phyloP scores from a whole-genome alignment of 2,797 vertebrate genomes.

The Clarias laeviceps region DNA sequence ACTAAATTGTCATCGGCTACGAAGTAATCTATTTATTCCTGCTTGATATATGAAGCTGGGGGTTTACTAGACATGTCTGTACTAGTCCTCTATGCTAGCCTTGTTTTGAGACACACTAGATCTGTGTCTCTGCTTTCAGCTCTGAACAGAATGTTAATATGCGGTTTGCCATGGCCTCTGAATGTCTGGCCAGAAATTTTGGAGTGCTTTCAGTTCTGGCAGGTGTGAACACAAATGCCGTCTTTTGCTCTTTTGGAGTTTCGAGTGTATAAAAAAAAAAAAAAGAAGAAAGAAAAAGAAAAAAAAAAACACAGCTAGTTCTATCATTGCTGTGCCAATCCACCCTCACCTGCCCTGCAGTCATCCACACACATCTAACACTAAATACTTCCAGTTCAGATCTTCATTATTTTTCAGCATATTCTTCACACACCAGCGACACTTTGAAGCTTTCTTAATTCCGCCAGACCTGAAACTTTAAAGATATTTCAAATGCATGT shows the following conservation, averaged over 20 bases:
- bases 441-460: not conserved
- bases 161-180: constrained; percentile 59
- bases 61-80: constrained; percentile 10
- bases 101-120: constrained; percentile 51
- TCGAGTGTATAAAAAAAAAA: not conserved
- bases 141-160: constrained; percentile 71
- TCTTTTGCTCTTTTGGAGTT: constrained; percentile 26
- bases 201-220: constrained; percentile 70
- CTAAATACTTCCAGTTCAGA: constrained; percentile 2
- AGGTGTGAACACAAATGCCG: constrained; percentile 65
- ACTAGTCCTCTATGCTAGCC: constrained; percentile 52
- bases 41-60: not conserved
- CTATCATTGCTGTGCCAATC: not conserved
- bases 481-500: not conserved
- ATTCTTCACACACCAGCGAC: not conserved
- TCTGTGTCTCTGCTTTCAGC: constrained; percentile 41
- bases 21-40: not conserved
- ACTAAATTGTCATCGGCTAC: not conserved
- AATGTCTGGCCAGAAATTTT: constrained; percentile 58
- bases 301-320: constrained; percentile 3
- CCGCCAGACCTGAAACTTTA: not conserved
- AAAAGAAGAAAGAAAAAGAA: not conserved
- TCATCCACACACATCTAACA: not conserved
- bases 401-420: not conserved
- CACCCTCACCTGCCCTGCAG: not conserved